phyloP scores from a whole-genome alignment of 2,888 invertebrate species.

The Diaphora mendica region DNA sequence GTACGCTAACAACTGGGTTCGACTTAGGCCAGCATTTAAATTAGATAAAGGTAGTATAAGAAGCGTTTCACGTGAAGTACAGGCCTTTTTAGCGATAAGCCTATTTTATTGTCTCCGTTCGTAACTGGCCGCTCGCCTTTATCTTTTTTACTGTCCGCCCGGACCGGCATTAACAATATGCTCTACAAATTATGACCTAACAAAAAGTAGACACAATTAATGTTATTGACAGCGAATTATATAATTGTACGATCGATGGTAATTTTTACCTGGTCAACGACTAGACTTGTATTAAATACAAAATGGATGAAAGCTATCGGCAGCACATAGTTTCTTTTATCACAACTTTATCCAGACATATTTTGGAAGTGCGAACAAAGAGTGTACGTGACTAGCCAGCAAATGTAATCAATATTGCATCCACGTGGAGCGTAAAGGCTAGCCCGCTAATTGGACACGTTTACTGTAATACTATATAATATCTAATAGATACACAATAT shows the following conservation, averaged over 20 bases:
- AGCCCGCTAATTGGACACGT: constrained; percentile 41
- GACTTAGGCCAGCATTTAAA: constrained; percentile 52
- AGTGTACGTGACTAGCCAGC: constrained; percentile 36
- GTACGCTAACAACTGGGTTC: constrained; percentile 25
- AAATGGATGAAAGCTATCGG: not conserved
- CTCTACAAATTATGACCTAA: constrained; percentile 67
- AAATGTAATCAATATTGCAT: constrained; percentile 51
- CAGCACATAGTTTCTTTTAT: not conserved
- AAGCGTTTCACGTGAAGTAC: constrained; percentile 62
- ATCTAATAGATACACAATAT: constrained; percentile 30
- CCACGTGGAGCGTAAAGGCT: constrained; percentile 26
- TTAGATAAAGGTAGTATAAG: constrained; percentile 54
- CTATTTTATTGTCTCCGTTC: constrained; percentile 74
- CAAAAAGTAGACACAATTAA: constrained; percentile 57
- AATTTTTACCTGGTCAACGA: constrained; percentile 20
- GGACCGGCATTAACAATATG: constrained; percentile 74
- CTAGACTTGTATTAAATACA: constrained; percentile 13
- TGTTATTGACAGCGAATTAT: constrained; percentile 38
- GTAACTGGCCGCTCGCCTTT: constrained; percentile 67
- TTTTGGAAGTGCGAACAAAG: constrained; percentile 32
- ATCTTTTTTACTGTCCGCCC: constrained; percentile 74
- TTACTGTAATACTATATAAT: constrained; percentile 28
- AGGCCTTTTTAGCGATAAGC: constrained; percentile 72
- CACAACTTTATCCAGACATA: constrained; percentile 21
- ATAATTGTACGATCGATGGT: constrained; percentile 47